phyloP scores from a whole-genome alignment of 2,113 vertebrate species.

The Zapus hudsonius region DNA sequence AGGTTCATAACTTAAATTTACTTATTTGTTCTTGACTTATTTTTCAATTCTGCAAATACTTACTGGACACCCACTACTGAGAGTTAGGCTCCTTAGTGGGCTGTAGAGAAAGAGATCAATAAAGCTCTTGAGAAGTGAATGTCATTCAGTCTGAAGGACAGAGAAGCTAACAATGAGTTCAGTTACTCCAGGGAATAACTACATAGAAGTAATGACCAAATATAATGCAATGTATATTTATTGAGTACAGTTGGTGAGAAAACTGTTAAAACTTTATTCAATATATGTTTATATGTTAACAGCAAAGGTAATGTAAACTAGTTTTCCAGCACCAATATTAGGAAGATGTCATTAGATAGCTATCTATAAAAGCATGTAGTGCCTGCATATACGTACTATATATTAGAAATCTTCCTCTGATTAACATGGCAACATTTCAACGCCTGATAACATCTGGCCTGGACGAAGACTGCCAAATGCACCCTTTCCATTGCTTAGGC shows the following conservation, averaged over 20 bases:
- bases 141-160: background rate
- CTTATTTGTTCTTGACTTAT: background rate
- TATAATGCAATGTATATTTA: background rate
- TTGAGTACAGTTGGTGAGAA: background rate
- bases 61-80: background rate
- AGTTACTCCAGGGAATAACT: constrained; percentile 5
- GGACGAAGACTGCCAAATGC: background rate
- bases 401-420: background rate
- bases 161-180: background rate
- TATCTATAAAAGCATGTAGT: background rate
- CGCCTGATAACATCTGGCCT: background rate
- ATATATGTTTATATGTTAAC: background rate
- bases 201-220: background rate
- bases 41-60: constrained; percentile 42
- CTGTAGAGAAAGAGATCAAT: background rate
- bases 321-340: background rate
- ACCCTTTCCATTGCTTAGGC: background rate
- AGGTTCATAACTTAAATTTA: constrained; percentile 17
- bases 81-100: background rate
- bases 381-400: background rate
- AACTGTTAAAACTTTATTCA: background rate
- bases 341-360: background rate
- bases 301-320: background rate
- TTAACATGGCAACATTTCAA: background rate
- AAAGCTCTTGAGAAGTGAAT: background rate